Evolutionary conservation across 1,140 invertebrate genomes (phyloP).

Genomic region (Carposina sasakii): DNA sequence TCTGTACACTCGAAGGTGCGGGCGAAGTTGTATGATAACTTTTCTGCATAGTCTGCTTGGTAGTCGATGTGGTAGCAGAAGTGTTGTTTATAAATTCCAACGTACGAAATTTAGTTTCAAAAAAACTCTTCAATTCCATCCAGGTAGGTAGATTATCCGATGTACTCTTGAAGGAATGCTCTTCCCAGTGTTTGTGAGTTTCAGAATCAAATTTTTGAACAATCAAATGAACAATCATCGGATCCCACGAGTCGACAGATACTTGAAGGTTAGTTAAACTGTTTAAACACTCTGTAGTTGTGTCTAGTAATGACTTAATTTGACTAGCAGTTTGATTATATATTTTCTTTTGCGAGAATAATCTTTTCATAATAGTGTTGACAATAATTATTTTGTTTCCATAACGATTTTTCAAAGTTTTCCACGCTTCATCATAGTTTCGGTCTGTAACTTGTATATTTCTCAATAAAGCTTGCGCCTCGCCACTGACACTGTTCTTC

Average conservation of each 20-base stretch:
- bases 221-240: neutral
- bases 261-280: neutral
- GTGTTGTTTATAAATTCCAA: neutral
- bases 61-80: no score
- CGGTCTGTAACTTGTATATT: neutral
- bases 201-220: slow-evolving; percentile 1
- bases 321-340: neutral
- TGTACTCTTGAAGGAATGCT: neutral
- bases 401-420: neutral
- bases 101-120: neutral
- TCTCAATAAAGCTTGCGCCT: slow-evolving; percentile 3
- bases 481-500: slow-evolving; percentile 1
- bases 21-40: no score
- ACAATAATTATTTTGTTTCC: slow-evolving; percentile 2
- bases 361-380: neutral
- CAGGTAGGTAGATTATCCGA: neutral
- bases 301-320: neutral
- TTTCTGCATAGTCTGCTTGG: no score
- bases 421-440: slow-evolving; percentile 2
- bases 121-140: neutral
- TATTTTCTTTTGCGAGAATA: neutral
- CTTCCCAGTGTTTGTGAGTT: neutral
- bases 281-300: neutral
- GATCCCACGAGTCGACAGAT: neutral
- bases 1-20: no score